These are phyloP conservation scores for Anisognathus igniventris DNA, from an alignment of 2,797 vertebrate genomes.

Conservation along the genomic window DNA sequence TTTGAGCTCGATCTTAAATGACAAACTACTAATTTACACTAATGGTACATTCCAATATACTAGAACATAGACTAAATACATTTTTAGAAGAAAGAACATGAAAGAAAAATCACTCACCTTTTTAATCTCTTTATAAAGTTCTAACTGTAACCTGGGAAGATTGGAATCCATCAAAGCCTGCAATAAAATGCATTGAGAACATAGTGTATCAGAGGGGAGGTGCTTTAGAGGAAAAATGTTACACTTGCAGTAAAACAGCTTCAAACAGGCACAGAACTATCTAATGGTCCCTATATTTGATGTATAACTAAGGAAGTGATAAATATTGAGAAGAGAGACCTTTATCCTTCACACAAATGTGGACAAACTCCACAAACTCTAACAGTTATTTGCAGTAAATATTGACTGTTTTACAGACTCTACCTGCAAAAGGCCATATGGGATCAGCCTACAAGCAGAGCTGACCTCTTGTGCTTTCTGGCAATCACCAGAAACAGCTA, in stretches of 20 bases:
- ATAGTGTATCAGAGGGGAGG: not conserved
- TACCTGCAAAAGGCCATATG: not conserved
- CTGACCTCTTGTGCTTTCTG: not conserved
- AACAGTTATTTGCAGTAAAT: not conserved
- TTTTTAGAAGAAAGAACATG: not conserved
- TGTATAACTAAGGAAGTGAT: not conserved
- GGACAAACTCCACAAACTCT: not conserved
- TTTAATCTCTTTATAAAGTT: constrained; percentile 98
- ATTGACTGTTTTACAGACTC: not conserved
- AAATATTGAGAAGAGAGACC: not conserved
- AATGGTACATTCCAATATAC: not conserved
- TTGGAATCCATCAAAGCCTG: constrained; percentile 98
- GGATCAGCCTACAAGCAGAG: not conserved
- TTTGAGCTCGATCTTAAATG: not conserved
- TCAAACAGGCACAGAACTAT: not conserved
- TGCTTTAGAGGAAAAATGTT: not conserved
- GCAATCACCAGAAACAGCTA: not conserved
- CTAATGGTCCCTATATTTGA: not conserved
- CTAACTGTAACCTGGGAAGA: constrained; percentile 92
- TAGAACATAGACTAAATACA: not conserved
- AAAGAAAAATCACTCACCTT: constrained; percentile 79
- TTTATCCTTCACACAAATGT: not conserved
- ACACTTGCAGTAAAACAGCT: not conserved
- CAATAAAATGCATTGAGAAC: constrained; percentile 1
- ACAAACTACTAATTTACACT: not conserved